Percentiles rank a stretch among this genome's conserved stretches.
Conservation (phyloP, 2,888 invertebrate species). For the Apodemia hepburni region DNA sequence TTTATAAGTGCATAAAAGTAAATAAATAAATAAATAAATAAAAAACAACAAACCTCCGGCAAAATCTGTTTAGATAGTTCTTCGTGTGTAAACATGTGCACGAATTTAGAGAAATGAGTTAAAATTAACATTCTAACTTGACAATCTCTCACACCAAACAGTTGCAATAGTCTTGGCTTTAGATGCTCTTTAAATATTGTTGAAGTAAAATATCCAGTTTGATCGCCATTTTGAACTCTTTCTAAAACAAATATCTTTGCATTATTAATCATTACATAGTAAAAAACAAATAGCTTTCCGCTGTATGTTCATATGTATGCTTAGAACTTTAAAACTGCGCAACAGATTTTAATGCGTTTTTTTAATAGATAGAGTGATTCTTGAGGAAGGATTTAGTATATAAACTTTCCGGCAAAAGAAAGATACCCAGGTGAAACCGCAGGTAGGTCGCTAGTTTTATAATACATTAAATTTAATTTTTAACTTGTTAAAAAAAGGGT, state of each 20-base stretch:
- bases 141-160: constrained; percentile 92
- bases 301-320: too few species aligned
- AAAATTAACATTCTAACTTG: constrained; percentile 88
- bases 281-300: too few species aligned
- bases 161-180: constrained; percentile 87
- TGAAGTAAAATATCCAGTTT: constrained; percentile 83
- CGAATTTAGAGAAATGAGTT: constrained; percentile 88
- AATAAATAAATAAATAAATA: too few species aligned
- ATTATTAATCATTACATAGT: too few species aligned
- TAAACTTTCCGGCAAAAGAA: too few species aligned
- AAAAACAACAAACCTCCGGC: constrained; percentile 83
- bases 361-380: too few species aligned
- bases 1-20: too few species aligned
- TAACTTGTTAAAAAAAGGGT: too few species aligned
- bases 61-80: constrained; percentile 88
- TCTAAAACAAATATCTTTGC: constrained; percentile 45
- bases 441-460: background rate
- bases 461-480: background rate
- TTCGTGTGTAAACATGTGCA: constrained; percentile 86
- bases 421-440: too few species aligned
- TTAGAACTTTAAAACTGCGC: too few species aligned
- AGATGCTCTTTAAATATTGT: constrained; percentile 86
- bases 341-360: too few species aligned
- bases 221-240: constrained; percentile 59
- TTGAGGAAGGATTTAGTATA: too few species aligned